Evolutionary conservation across 2,113 vertebrate species (phyloP), one percentile per base, ranked within the genome.

Genomic region (Merops nubicus): DNA sequence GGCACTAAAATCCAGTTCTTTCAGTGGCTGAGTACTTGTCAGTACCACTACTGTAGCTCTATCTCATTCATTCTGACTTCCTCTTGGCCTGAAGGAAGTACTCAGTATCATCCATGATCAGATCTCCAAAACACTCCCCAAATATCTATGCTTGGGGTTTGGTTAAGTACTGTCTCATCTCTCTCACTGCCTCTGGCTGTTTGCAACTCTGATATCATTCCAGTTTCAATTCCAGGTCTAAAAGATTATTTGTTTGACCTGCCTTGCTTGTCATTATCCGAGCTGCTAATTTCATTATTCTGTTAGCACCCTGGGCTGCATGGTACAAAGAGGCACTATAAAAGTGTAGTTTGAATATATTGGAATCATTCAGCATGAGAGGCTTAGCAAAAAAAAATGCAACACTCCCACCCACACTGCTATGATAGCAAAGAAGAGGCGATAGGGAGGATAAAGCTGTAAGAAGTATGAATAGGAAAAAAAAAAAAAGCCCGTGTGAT

Each of bases 241-340:
- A 93, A 91, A 72, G 69, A 94, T 92, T 95, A 93, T 97, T 97
- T 95, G 89, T 96, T 97, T 97, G 97, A 97, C 97, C 97, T 97
- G 77, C 90, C 92, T 89, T 94, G 94, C 92, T 98, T 31, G 0
- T 96, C 97, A 95, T 98, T 98, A 97, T 96, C 96, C 97, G 96
- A 98, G 96, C 96, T 97, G 96, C 96, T 97, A 98, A 95, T 97
- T 98, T 97, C 97, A 97, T 98, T 98, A 97, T 97, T 98, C 97
- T 96, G 94, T 97, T 98, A 98, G 96, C 94, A 97, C 96, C 97
- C 97, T 97, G 93, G 91, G 93, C 96, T 97, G 96, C 85, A 42
- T 11, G 62, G 93, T 83, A 84, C 94, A 89, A 95, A 92, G 89
- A 5, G 20, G 88, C 65, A 96, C 97, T 96, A 96, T 97, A 97